These are phyloP conservation scores for Octopus sinensis DNA, from an alignment of 1,140 invertebrate species.

Conservation along the genomic window DNA sequence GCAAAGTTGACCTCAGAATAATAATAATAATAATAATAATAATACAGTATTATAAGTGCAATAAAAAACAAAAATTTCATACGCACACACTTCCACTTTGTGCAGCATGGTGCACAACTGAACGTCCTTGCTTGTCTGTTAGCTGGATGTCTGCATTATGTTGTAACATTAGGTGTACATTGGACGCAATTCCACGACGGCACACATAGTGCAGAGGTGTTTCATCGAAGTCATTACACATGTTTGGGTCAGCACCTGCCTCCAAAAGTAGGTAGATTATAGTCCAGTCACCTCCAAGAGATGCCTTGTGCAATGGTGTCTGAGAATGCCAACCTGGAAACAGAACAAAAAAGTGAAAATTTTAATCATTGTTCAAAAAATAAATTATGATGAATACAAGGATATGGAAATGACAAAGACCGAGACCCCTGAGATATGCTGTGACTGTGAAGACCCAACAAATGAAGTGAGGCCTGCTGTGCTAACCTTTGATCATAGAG, in stretches of 20 bases:
- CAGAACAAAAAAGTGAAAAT: slow-evolving; percentile 2
- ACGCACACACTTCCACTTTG: slow-evolving; percentile 52
- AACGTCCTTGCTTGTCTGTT: slow-evolving; percentile 40
- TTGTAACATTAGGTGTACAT: slow-evolving; percentile 43
- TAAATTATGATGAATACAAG: too few species aligned
- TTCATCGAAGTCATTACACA: slow-evolving; percentile 45
- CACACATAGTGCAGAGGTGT: slow-evolving; percentile 50
- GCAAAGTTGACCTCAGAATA: too few species aligned
- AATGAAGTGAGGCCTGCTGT: too few species aligned
- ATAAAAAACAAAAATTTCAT: not conserved
- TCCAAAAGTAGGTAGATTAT: slow-evolving; percentile 42
- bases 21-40: too few species aligned
- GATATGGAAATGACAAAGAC: too few species aligned
- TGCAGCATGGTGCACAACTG: slow-evolving; percentile 45
- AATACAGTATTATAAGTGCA: too few species aligned
- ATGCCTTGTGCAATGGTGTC: slow-evolving; percentile 48
- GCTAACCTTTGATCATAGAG: too few species aligned
- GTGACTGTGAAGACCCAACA: too few species aligned
- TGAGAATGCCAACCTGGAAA: slow-evolving; percentile 51
- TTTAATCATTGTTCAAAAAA: too few species aligned
- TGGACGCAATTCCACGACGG: slow-evolving; percentile 39
- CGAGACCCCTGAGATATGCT: too few species aligned
- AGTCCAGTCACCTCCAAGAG: slow-evolving; percentile 39
- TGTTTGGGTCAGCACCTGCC: slow-evolving; percentile 45
- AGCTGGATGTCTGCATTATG: slow-evolving; percentile 37